Evolutionary conservation across 2,888 invertebrate species (phyloP).

Genomic region (Tinea semifulvella): DNA sequence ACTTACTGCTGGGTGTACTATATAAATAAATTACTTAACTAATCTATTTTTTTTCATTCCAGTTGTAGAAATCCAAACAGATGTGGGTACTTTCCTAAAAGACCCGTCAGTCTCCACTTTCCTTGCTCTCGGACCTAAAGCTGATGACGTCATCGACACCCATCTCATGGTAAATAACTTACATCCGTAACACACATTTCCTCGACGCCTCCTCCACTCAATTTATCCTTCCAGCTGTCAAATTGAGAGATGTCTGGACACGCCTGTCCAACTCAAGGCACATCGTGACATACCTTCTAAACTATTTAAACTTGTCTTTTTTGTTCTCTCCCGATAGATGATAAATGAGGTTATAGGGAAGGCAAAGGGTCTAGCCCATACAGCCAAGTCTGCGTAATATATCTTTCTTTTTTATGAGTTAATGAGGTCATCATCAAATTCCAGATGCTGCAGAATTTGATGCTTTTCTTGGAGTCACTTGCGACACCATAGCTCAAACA

Average conservation of each 20-base stretch:
- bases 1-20: no score
- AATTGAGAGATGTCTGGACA: not conserved
- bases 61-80: conserved; percentile 36
- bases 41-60: not conserved
- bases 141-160: conserved; percentile 39
- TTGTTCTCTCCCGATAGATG: no score
- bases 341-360: no score
- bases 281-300: no score
- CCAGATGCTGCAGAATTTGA: no score
- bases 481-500: no score
- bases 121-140: conserved; percentile 31
- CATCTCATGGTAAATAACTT: conserved; percentile 43
- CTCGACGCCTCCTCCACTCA: not conserved
- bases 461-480: no score
- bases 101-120: conserved; percentile 39
- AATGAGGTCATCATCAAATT: no score
- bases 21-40: no score
- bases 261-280: conserved; percentile 12
- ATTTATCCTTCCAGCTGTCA: not conserved
- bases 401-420: no score
- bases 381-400: no score
- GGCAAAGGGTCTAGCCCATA: no score
- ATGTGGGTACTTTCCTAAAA: conserved; percentile 38
- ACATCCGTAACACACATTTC: not conserved
- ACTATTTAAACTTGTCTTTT: conserved; percentile 7